Evolutionary conservation across 1,140 invertebrate species (phyloP).

Genomic region (Pseudobourletiella spinata): DNA sequence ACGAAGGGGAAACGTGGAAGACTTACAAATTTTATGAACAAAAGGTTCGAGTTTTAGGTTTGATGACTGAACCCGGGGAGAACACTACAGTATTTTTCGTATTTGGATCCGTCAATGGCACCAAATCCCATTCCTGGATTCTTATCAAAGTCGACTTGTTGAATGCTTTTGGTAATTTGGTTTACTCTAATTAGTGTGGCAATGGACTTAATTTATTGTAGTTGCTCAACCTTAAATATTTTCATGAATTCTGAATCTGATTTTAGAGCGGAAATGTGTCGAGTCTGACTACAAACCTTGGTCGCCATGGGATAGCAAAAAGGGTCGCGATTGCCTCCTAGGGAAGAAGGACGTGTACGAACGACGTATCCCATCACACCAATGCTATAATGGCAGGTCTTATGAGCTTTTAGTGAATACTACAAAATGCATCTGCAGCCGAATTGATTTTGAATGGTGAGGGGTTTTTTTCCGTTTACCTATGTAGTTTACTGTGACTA

Average conservation of each 20-base stretch:
- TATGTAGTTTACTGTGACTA: background rate
- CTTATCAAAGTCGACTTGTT: constrained; percentile 72
- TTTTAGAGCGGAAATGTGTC: constrained; percentile 50
- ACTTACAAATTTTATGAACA: constrained; percentile 58
- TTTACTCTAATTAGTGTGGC: too few relatives aligned
- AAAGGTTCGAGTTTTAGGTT: constrained; percentile 47
- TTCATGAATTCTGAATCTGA: too few relatives aligned
- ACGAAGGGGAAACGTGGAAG: constrained; percentile 76
- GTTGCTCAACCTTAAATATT: too few relatives aligned
- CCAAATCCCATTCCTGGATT: constrained; percentile 69
- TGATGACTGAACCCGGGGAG: constrained; percentile 50
- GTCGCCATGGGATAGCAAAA: constrained; percentile 57
- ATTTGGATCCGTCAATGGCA: constrained; percentile 59
- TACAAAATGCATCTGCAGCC: constrained; percentile 65
- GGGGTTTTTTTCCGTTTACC: constrained; percentile 14
- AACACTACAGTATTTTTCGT: constrained; percentile 84
- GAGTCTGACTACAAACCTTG: constrained; percentile 76
- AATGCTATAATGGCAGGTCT: constrained; percentile 70
- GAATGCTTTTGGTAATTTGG: constrained; percentile 58
- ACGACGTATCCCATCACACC: constrained; percentile 55
- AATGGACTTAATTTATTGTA: too few relatives aligned
- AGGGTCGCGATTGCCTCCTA: constrained; percentile 55
- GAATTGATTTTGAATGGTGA: constrained; percentile 75
- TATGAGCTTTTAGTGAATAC: constrained; percentile 59
- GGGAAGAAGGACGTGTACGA: constrained; percentile 66